A percentile compares a stretch with the other conserved stretches of the same genome.
phyloP scores from a whole-genome alignment of 2,888 invertebrate species.

The Lepidochrysops patricia region DNA sequence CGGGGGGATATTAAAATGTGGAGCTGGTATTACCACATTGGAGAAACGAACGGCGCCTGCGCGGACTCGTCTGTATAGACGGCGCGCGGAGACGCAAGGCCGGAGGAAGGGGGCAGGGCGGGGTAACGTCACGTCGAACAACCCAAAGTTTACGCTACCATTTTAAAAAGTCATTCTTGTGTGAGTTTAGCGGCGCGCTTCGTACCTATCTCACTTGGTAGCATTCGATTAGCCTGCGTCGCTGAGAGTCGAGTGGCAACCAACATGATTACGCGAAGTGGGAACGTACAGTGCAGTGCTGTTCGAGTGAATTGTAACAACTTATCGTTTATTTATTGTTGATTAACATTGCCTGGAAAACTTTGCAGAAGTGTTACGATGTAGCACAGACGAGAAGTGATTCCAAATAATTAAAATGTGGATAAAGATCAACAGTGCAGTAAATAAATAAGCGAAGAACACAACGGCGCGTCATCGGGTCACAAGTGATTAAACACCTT shows the following conservation, averaged over 20 bases:
- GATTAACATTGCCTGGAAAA: conserved; percentile 9
- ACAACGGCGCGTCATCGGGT: conserved; percentile 36
- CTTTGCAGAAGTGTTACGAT: background rate
- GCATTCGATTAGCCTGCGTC: conserved; percentile 63
- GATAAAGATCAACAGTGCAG: conserved; percentile 36
- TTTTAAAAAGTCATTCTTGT: conserved; percentile 38
- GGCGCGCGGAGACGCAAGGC: conserved; percentile 65
- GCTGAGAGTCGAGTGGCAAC: conserved; percentile 67
- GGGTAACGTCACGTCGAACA: conserved; percentile 68
- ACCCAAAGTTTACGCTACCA: conserved; percentile 54
- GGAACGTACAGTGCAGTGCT: conserved; percentile 47
- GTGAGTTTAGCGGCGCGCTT: conserved; percentile 22
- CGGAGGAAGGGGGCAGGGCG: conserved; percentile 54
- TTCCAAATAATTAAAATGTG: conserved; percentile 47
- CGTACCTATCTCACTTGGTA: conserved; percentile 30
- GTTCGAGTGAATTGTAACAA: conserved; percentile 44
- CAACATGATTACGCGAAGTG: conserved; percentile 67
- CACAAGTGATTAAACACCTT: conserved; percentile 47
- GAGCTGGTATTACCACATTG: conserved; percentile 52
- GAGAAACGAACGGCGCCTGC: conserved; percentile 64
- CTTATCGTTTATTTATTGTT: conserved; percentile 17
- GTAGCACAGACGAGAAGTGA: conserved; percentile 22
- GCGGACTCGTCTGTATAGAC: conserved; percentile 49
- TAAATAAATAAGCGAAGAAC: conserved; percentile 70
- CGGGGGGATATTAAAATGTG: conserved; percentile 20